Base-by-base conservation (phyloP, 2,888 invertebrate genomes). In the Ashinkailepas kermadecensis region DNA sequence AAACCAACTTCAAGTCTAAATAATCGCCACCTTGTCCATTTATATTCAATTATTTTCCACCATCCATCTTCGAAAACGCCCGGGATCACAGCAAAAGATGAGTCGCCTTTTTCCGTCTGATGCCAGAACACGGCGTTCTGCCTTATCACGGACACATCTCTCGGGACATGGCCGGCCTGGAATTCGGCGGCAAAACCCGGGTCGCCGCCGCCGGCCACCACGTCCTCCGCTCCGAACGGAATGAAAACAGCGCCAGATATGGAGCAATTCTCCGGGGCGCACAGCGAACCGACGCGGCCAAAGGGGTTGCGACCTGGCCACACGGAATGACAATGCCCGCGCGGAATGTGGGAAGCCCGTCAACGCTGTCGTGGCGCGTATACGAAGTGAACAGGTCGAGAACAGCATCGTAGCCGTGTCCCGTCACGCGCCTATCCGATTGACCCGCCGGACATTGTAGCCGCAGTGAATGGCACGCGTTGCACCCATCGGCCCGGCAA, bases 11-110 rank as follows among this genome's bases (percentile, higher is more conserved):
- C 74, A 74, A 74, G 54, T 74, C 74, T 56, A 74, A 74, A 74
- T 74, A 74, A 74, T 74, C 74, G 74, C 74, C 56, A 74, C 56
- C 74, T 74, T 74, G 74, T 74, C 74, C 74, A 74, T 74, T 56
- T 56, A 74, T 74, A 56, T 74, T 56, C 56, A 56, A 74, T 74
- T 74, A 74, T 74, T 74, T 56, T 56, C 56, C 56, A 18, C 74
- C 74, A 74, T 74, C 74, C 74, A 74, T 74, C 74, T 74, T 56
- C 18, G 54, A 56, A 56, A n/a, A 21, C 74, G 13, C 21, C 74
- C 21, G 56, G 56, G 56, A 56, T 56, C 54, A 56, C 74, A 74
- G 54, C 74, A 12, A 21, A 56, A 56, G 74, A 74, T 74, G 74
- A 74, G 74, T 74, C 56, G 74, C 21, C 74, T 56, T 74, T 74